Base-by-base conservation (phyloP, 2,797 vertebrate genomes). In the Garrulus glandarius region DNA sequence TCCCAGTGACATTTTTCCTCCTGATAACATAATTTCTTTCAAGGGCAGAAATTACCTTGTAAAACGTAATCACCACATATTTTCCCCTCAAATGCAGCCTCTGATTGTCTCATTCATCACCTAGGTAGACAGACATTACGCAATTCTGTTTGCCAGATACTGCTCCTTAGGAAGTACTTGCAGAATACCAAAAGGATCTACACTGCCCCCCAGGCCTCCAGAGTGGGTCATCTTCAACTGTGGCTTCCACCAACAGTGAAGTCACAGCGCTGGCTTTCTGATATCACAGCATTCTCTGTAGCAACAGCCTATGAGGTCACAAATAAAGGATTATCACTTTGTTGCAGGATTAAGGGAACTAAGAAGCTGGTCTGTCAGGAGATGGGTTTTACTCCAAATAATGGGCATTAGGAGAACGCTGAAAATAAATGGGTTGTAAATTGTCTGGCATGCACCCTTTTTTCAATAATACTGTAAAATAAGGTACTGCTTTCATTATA, bases 241-340 rank as follows among this genome's bases (percentile, higher is more conserved):
- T 3, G 7, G 37, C 53, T 91, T 82, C 68, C 29, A 52, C 44
- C 46, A 84, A 55, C 41, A 85, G 24, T 87, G 89, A 93, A 94
- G 72, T 71, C 78, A 88, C 78, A 84, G 72, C 6, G 2, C 8
- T 64, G 78, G 72, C 34, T 56, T 65, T 57, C 44, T 88, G 70
- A 56, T 74, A 94, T 83, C 84, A 93, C 79, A 59, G 29, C 50
- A 43, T 67, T 87, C 83, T 89, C 91, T 57, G 2, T 30, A 88
- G 87, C 87, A 93, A 95, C 71, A 92, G 84, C 59, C 61, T 65
- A 23, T 94, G 85, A 96, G 30, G 79, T 94, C 90, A 94, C 72
- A 89, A 75, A 91, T 67, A 84, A 93, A 88, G 87, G 75, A 95
- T 95, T 69, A 79, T 17, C 86, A 92, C 76, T 86, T 81, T 91